Base-by-base conservation (phyloP, 2,113 vertebrate species). In the Mellivora capensis region DNA sequence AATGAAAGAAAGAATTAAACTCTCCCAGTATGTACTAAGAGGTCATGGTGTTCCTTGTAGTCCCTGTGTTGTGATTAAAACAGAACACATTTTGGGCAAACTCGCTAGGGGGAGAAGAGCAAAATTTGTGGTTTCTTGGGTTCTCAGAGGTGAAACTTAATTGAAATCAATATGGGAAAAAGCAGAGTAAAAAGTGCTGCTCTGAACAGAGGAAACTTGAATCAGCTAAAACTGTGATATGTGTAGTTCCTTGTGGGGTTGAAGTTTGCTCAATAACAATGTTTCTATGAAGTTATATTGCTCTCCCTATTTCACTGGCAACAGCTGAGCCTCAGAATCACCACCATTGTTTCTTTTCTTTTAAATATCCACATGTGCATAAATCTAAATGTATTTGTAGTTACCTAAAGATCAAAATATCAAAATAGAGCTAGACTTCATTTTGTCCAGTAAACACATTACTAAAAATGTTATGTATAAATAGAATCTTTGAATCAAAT, bases 11-110 rank as follows among this genome's bases (percentile, higher is more conserved):
- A 86, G n/a, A 97, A 86, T 20, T 4, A 54, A 96, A 88, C 61
- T 97, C 9, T 74, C 82, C 82, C 47, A 57, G 54, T 95, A 83
- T 95, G 94, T 34, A 94, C 91, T 82, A 83, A 95, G 97, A 97
- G 95, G 94, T 95, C 81, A 98, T 90, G 9, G 21, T 90, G 62
- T 87, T 98, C 98, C 97, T 87, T 92, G 27, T 96, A 98, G 93
- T 98, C 91, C 84, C 93, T 93, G 15, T 25, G 31, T 87, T 96
- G 67, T 91, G 47, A 87, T 81, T 94, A 82, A 87, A 98, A 85
- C n/a, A 91, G 85, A 91, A 95, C 27, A 79, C 20, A 95, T 90
- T 82, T 71, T n/a, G 37, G 77, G 74, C 69, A 97, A 94, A 77
- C 85, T 97, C 54, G 69, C 52, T 3, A 97, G 95, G 90, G 97